Conservation (phyloP, 2,113 vertebrate species). For the Vidua macroura region DNA sequence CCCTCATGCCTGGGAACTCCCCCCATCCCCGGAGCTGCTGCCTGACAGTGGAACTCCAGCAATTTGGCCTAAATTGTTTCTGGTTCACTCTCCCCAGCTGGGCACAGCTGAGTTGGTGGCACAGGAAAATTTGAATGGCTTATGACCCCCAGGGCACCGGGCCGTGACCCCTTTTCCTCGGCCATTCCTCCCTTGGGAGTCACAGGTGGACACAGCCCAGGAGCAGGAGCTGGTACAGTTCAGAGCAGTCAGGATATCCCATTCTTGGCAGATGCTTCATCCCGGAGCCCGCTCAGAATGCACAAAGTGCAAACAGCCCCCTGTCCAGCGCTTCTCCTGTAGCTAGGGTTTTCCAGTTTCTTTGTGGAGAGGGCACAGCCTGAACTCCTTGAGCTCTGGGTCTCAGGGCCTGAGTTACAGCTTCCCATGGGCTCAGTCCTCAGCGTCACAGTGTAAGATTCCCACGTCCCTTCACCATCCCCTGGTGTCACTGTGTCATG, state of each 20-base stretch:
- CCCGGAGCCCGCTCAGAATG: neutral
- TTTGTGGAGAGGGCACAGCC: neutral
- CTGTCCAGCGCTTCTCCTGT: neutral
- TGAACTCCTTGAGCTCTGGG: neutral
- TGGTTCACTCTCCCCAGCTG: neutral
- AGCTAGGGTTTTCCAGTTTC: neutral
- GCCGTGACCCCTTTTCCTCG: neutral
- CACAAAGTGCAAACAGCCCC: neutral
- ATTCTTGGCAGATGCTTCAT: neutral
- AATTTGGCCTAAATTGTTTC: rapidly evolving
- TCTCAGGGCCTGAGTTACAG: neutral
- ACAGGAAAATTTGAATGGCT: neutral
- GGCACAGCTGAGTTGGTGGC: neutral
- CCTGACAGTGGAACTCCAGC: neutral
- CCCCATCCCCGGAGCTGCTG: neutral
- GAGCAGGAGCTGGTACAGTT: neutral
- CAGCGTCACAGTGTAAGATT: neutral
- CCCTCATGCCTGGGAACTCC: neutral
- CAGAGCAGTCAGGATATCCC: neutral
- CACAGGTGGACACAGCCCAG: neutral
- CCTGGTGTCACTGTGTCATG: too few species aligned
- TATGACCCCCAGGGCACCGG: rapidly evolving
- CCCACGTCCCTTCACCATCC: rapidly evolving
- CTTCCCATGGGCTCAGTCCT: neutral
- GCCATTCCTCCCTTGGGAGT: neutral